Evolutionary conservation across 2,888 invertebrate species (phyloP), one percentile per base, ranked within the genome.

Genomic region (Ypsolopha scabrella): DNA sequence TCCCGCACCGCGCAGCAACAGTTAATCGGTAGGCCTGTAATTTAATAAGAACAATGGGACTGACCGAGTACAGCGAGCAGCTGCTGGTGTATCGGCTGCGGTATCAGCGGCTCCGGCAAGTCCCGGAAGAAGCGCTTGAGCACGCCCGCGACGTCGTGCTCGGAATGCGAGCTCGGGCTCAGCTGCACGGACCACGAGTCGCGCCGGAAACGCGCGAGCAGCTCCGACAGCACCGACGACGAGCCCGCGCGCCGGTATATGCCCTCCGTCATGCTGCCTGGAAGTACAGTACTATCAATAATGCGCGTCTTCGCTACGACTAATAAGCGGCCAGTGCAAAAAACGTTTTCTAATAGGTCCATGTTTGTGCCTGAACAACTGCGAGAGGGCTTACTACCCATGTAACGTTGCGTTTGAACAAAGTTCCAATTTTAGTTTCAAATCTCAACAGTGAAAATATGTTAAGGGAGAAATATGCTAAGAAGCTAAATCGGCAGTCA

Each of bases 41-140:
- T 24, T 43, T 43, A 11, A 7, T n/a, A 43, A 8, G 51, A n/a
- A n/a, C n/a, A n/a, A n/a, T n/a, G n/a, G n/a, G n/a, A 56, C 64
- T 61, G 73, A 93, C 93, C 88, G 58, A 92, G 88, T 34, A 92
- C 92, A 60, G 90, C 85, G 51, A 92, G 89, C 50, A 94, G 88
- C 60, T 90, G 89, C 52, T 88, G 87, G 58, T 94, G 91, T 50
- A 93, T 89, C 44, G 87, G 85, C n/a, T 89, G 87, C 1, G 94
- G 93, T 54, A 97, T 83, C 36, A 97, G 80, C 1, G 96, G 92
- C 63, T 96, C 95, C 0, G 95, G 94, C 50, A 97, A 82, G 61
- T 94, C 94, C n/a, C 96, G 87, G 72, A 97, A 93, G 80, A 96
- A 97, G 54, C 96, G 87, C 74, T 97, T 96, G 6, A 97, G 80